Percentiles rank a stretch among this genome's conserved stretches.
Conservation (phyloP, 2,113 vertebrate species). For the Zingel zingel region DNA sequence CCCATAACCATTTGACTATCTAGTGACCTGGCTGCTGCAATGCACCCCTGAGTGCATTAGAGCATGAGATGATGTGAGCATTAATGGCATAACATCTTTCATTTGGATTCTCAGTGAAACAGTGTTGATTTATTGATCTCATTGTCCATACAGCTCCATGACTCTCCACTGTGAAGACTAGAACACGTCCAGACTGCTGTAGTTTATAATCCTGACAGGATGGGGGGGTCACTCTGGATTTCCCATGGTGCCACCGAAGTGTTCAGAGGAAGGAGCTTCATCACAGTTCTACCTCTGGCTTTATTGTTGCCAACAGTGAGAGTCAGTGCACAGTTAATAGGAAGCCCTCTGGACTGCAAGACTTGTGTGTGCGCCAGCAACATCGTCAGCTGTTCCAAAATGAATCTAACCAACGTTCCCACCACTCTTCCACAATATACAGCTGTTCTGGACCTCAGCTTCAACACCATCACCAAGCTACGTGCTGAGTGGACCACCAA, state of each 20-base stretch:
- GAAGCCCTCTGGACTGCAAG: constrained; percentile 82
- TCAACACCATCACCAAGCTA: constrained; percentile 89
- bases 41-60: constrained; percentile 19
- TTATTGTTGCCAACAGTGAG: constrained; percentile 35
- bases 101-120: neutral
- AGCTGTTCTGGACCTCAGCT: constrained; percentile 92
- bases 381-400: constrained; percentile 93
- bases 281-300: constrained; percentile 64
- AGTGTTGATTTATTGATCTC: constrained; percentile 21
- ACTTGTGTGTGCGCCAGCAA: constrained; percentile 95
- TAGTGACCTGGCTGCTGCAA: constrained; percentile 18
- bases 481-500: constrained; percentile 88
- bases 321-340: constrained; percentile 37
- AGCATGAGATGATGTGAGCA: neutral
- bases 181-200: constrained; percentile 4
- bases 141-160: constrained; percentile 56
- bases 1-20: constrained; percentile 50
- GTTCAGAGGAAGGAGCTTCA: constrained; percentile 39
- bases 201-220: constrained; percentile 36
- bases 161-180: constrained; percentile 28
- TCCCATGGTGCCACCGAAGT: constrained; percentile 11
- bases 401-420: constrained; percentile 85
- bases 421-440: constrained; percentile 86
- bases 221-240: constrained; percentile 44
- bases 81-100: neutral